phyloP scores from a whole-genome alignment of 2,888 invertebrate species.

The Sphaeridia pumilis region DNA sequence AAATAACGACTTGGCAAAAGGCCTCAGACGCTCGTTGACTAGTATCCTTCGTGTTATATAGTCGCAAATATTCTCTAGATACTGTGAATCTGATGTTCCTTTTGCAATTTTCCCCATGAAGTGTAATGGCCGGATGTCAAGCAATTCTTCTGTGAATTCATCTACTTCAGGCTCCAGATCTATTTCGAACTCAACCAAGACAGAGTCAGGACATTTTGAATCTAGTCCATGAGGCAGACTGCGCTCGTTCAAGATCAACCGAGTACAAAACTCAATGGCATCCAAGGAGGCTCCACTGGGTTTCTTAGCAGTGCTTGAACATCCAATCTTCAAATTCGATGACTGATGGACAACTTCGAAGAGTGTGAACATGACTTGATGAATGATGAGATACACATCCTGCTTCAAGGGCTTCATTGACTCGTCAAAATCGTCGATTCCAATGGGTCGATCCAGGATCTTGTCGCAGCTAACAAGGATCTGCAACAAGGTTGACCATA shows the following conservation, averaged over 20 bases:
- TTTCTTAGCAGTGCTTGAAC: neutral
- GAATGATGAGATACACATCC: too few relatives aligned
- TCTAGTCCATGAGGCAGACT: too few relatives aligned
- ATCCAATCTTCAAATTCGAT: neutral
- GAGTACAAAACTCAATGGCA: neutral
- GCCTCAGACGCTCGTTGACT: neutral
- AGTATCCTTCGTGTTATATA: neutral
- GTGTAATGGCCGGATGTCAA: neutral
- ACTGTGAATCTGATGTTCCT: neutral
- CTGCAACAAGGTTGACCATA: conserved; percentile 22
- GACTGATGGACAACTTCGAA: neutral
- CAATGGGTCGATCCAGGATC: too few relatives aligned
- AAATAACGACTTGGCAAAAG: neutral
- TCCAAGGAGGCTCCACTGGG: neutral
- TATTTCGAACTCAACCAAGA: neutral
- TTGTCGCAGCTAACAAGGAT: conserved; percentile 24
- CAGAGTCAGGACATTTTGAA: too few relatives aligned
- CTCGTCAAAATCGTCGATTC: too few relatives aligned
- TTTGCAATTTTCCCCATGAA: neutral
- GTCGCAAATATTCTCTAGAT: neutral
- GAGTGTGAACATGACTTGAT: neutral
- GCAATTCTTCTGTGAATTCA: neutral
- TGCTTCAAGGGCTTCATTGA: conserved; percentile 7
- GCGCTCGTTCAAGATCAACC: neutral
- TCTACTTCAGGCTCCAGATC: neutral